Base-by-base conservation (phyloP, 2,888 invertebrate species). In the Hypolimnas misippus region DNA sequence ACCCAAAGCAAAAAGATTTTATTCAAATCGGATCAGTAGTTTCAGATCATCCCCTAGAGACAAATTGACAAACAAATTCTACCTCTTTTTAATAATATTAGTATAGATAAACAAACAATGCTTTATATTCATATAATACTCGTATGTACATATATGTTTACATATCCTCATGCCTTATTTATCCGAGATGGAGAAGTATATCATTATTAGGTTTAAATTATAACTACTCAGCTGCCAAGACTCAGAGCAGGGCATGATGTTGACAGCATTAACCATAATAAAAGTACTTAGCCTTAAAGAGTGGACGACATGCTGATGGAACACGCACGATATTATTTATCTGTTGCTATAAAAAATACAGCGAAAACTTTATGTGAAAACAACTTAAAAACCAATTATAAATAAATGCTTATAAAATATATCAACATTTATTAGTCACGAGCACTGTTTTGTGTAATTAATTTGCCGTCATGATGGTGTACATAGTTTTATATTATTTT, bases 181-280 rank as follows among this genome's bases (percentile, higher is more conserved):
- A 12, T 46, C n/a, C 19, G 3, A 25, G 4, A 25, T 8, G n/a
- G 42, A 12, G 29, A 40, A 52, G 21, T 35, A 16, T 46, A 53
- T 53, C 21, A 57, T 53, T 54, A 25, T 57, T 50, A 17, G 17
- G 57, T 35, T 49, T 57, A 57, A 64, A 61, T 52, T 40, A 61
- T 50, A 57, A 53, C 31, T 14, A 50, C 40, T 57, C 35, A 29
- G 19, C 49, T 53, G 38, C 52, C 56, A 29, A 38, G 50, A 46
- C 44, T 21, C 56, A 8, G 49, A 19, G 56, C 61, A 54, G 53
- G 19, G 50, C 54, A 42, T 59, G 49, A 63, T 25, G 59, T 56
- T 63, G 65, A 63, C 65, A 63, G 50, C 63, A 63, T 66, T 65
- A 51, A 59, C 59, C 59, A 44, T 63, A 63, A 53, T 59, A 65